Percentiles rank a stretch among this genome's conserved stretches.
Evolutionary conservation across 2,113 vertebrate genomes (phyloP).

Genomic region (Reinhardtius hippoglossoides): DNA sequence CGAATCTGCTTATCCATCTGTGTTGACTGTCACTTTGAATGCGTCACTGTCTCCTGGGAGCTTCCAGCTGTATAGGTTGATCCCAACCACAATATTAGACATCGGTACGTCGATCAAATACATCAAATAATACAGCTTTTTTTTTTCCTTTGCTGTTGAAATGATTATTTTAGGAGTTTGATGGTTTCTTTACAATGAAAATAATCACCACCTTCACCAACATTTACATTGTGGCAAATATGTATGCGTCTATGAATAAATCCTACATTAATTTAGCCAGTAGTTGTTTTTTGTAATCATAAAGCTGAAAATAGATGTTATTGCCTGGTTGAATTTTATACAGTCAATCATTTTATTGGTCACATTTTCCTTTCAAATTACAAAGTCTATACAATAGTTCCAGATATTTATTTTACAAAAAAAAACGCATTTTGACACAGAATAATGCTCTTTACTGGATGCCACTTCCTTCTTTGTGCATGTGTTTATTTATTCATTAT

Average conservation of each 20-base stretch:
- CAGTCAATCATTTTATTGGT: neutral
- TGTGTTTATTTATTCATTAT: neutral
- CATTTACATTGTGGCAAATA: neutral
- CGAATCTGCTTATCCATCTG: slow-evolving; percentile 66
- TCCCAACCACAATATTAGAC: neutral
- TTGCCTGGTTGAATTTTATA: neutral
- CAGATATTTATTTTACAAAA: neutral
- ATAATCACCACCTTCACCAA: neutral
- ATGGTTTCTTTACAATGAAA: neutral
- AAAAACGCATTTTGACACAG: neutral
- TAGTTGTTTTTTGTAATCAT: neutral
- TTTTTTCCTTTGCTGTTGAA: neutral
- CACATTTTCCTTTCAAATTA: neutral
- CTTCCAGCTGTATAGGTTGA: neutral
- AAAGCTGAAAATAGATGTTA: neutral
- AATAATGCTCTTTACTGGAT: neutral
- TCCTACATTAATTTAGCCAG: neutral
- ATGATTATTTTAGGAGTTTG: neutral
- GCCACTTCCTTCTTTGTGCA: neutral
- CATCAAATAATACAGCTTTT: neutral
- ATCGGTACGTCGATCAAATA: neutral
- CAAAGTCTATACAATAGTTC: neutral
- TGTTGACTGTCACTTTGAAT: slow-evolving; percentile 55
- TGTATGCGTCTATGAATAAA: neutral
- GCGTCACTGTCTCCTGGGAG: slow-evolving; percentile 35